Conservation (phyloP, 2,888 invertebrate genomes). For the Eupsilia transversa region DNA sequence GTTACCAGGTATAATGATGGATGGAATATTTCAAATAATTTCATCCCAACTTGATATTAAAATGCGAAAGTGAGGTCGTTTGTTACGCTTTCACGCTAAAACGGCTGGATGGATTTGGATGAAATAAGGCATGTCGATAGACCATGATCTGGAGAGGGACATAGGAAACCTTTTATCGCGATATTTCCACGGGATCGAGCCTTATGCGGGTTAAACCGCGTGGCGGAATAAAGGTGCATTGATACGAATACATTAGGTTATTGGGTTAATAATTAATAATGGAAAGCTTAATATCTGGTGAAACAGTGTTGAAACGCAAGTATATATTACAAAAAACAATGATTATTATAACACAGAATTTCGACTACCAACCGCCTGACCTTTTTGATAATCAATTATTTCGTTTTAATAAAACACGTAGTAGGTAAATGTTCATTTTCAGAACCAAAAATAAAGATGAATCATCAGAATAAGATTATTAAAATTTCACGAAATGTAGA, state of each 20-base stretch:
- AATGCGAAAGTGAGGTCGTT: too few relatives aligned
- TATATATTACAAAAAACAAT: slow-evolving; percentile 1
- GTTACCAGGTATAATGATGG: slow-evolving; percentile 11
- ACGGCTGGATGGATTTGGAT: too few relatives aligned
- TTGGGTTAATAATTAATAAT: too few relatives aligned
- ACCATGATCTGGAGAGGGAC: too few relatives aligned
- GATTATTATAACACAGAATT: background rate
- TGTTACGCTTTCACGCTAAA: too few relatives aligned
- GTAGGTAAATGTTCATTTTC: slow-evolving; percentile 1
- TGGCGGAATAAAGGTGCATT: background rate
- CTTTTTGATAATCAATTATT: slow-evolving; percentile 33
- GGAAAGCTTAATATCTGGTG: background rate
- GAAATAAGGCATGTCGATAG: too few relatives aligned
- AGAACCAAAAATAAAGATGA: slow-evolving; percentile 16
- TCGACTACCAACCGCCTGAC: background rate
- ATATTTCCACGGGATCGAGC: too few relatives aligned
- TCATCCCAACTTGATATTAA: too few relatives aligned
- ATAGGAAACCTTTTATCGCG: too few relatives aligned
- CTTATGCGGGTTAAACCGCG: too few relatives aligned
- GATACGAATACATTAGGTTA: background rate
- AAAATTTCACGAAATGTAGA: slow-evolving; percentile 2
- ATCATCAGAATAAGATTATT: slow-evolving; percentile 3
- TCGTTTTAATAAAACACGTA: slow-evolving; percentile 25
- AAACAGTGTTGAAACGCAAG: background rate
- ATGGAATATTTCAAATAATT: background rate